These are phyloP conservation scores for Ceratina japonica DNA, from an alignment of 1,140 invertebrate genomes.

Conservation along the genomic window DNA sequence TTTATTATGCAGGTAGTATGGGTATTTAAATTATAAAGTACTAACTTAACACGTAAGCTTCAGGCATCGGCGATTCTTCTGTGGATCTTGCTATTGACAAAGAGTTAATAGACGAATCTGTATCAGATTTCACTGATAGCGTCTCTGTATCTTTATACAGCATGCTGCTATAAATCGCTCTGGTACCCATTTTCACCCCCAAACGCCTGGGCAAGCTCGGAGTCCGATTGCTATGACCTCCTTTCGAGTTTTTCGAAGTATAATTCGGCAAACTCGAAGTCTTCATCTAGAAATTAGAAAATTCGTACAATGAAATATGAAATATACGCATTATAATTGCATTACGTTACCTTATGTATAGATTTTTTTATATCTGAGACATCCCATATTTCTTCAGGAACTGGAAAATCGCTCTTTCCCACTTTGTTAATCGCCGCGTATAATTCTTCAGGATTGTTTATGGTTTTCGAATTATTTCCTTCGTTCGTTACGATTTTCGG, in stretches of 20 bases:
- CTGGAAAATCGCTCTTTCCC: slow-evolving; percentile 69
- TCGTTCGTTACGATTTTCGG: slow-evolving; percentile 70
- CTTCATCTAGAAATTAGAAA: slow-evolving; percentile 66
- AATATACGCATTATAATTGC: not conserved
- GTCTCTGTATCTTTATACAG: slow-evolving; percentile 72
- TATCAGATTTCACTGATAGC: slow-evolving; percentile 74
- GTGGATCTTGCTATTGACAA: slow-evolving; percentile 68
- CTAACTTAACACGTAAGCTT: slow-evolving; percentile 80
- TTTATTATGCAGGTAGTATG: not conserved
- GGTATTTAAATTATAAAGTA: slow-evolving; percentile 18
- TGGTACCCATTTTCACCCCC: slow-evolving; percentile 86
- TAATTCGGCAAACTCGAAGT: slow-evolving; percentile 76
- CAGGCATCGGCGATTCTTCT: slow-evolving; percentile 74
- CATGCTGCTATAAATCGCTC: slow-evolving; percentile 80
- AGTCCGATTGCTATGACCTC: slow-evolving; percentile 70
- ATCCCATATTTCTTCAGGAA: slow-evolving; percentile 74
- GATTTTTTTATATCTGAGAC: slow-evolving; percentile 67
- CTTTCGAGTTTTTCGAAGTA: slow-evolving; percentile 60
- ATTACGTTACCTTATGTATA: slow-evolving; percentile 60
- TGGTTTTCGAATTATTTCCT: slow-evolving; percentile 61
- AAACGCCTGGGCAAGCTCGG: slow-evolving; percentile 82
- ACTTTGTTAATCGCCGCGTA: slow-evolving; percentile 77
- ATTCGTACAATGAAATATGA: not conserved
- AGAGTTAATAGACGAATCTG: slow-evolving; percentile 74
- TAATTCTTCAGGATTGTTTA: slow-evolving; percentile 73